A percentile compares a stretch with the other conserved stretches of the same genome.
These are phyloP conservation scores for Coendou prehensilis DNA, from an alignment of 2,797 vertebrate species.

Conservation along the genomic window DNA sequence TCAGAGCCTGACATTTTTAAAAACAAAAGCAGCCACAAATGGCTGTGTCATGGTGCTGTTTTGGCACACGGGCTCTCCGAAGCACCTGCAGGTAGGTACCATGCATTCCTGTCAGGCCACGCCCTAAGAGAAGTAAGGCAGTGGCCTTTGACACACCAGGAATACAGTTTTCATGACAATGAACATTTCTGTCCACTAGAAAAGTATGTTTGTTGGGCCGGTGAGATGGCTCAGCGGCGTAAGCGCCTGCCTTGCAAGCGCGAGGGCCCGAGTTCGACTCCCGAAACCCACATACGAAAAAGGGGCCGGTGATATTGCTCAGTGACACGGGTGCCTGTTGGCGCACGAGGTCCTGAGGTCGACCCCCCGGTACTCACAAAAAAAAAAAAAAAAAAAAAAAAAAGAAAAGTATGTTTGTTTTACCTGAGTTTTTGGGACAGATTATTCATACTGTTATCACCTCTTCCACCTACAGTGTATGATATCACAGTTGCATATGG, in stretches of 20 bases:
- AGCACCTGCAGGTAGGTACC: neutral
- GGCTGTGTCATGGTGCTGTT: neutral
- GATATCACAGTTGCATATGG: neutral
- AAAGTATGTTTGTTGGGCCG: conserved; percentile 23
- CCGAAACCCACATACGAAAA: too few relatives aligned
- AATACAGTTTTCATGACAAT: neutral
- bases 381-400: too few relatives aligned
- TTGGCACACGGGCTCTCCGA: conserved; percentile 52
- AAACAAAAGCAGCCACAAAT: conserved; percentile 51
- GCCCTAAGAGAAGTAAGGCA: neutral
- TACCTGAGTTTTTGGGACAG: neutral
- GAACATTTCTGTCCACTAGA: conserved; percentile 26
- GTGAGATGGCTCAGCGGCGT: too few relatives aligned
- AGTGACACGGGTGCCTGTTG: too few relatives aligned
- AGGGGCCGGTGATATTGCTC: too few relatives aligned
- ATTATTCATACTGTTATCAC: neutral
- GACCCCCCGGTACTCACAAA: too few relatives aligned
- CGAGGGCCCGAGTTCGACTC: too few relatives aligned
- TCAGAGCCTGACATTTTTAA: neutral
- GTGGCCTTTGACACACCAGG: neutral
- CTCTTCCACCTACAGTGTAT: neutral
- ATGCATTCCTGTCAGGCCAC: neutral
- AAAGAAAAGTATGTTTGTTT: conserved; percentile 45
- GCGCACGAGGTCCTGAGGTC: too few relatives aligned
- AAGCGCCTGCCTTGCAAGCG: too few relatives aligned